Percentiles rank a stretch among this genome's conserved stretches.
Conservation (phyloP, 2,113 vertebrate species). For the Ageneiosus marmoratus region DNA sequence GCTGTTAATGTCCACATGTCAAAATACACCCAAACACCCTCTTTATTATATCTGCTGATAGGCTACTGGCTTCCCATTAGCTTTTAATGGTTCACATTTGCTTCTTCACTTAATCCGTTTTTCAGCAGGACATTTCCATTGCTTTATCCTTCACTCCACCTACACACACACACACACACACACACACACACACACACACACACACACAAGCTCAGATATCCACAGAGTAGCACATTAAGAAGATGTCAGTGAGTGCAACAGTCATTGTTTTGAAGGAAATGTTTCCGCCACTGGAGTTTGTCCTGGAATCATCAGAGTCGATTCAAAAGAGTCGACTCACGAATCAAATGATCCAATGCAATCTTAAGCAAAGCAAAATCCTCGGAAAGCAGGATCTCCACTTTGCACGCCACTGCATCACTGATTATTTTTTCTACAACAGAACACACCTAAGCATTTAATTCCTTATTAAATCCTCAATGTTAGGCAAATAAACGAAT, state of each 20-base stretch:
- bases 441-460: neutral
- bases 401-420: neutral
- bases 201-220: conserved; percentile 49
- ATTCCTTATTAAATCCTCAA: neutral
- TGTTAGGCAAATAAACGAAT: neutral
- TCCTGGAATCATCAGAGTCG: neutral
- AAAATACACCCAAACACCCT: conserved; percentile 32
- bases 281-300: conserved; percentile 41
- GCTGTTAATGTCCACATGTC: conserved; percentile 44
- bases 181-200: conserved; percentile 7
- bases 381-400: neutral
- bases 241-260: conserved; percentile 63
- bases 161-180: conserved; percentile 24
- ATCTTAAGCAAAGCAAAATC: neutral
- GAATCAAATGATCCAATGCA: neutral
- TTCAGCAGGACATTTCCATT: conserved; percentile 40
- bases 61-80: conserved; percentile 29
- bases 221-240: conserved; percentile 58
- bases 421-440: neutral
- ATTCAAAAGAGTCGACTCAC: neutral
- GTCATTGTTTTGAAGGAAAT: conserved; percentile 62
- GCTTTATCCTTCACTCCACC: conserved; percentile 14
- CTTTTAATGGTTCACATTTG: conserved; percentile 37
- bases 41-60: conserved; percentile 14
- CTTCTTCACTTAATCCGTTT: conserved; percentile 42